Conservation (phyloP, 2,797 vertebrate genomes). For the Nyctibius grandis region DNA sequence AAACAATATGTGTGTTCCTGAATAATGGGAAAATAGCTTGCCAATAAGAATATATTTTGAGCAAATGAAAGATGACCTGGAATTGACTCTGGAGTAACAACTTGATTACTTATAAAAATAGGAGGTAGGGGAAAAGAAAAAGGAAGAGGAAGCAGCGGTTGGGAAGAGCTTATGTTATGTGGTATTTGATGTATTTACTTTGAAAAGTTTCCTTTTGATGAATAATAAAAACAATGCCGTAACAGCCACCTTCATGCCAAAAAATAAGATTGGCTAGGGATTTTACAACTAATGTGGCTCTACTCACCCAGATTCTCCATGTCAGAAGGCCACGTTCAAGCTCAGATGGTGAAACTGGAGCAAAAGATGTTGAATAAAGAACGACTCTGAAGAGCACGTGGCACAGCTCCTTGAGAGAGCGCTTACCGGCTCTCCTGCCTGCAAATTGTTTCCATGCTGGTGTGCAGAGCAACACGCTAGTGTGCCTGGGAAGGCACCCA, state of each 20-base stretch:
- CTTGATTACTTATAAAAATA: conserved; percentile 80
- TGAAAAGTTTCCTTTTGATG: conserved; percentile 66
- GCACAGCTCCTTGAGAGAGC: conserved; percentile 1
- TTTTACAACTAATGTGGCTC: conserved; percentile 48
- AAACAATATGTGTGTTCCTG: conserved; percentile 82
- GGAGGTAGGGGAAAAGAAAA: conserved; percentile 22
- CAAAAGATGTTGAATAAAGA: conserved; percentile 16
- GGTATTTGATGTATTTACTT: conserved; percentile 62
- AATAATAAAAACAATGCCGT: conserved; percentile 68
- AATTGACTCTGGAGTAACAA: conserved; percentile 83
- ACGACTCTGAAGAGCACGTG: background rate
- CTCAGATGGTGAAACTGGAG: conserved; percentile 7
- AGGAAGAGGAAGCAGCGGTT: conserved; percentile 74
- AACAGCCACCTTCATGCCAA: conserved; percentile 39
- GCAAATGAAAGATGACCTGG: conserved; percentile 87
- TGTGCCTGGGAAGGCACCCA: conserved; percentile 28
- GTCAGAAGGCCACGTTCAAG: conserved; percentile 26
- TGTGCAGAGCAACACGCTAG: background rate
- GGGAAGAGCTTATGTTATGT: conserved; percentile 69
- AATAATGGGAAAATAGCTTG: conserved; percentile 74
- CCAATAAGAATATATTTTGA: conserved; percentile 76
- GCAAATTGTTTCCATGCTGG: conserved; percentile 23
- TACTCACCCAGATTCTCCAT: conserved; percentile 19
- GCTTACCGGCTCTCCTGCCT: background rate
- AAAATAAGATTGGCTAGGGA: conserved; percentile 38